Percentiles rank a stretch among this genome's conserved stretches.
Evolutionary conservation across 2,113 vertebrate genomes (phyloP).

Genomic region (Hemiscyllium ocellatum): DNA sequence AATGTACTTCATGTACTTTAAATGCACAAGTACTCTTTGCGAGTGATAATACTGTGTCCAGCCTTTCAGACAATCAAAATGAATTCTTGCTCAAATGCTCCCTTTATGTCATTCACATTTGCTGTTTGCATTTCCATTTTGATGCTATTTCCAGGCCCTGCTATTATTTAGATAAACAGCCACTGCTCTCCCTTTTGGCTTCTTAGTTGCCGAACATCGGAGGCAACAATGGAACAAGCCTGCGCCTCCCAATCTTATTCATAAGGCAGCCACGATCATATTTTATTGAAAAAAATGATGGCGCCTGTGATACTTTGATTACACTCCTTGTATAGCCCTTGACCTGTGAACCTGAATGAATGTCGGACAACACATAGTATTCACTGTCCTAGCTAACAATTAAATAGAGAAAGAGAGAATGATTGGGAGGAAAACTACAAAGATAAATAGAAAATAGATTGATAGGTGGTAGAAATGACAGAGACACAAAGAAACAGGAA

Average conservation of each 20-base stretch:
- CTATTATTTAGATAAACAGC: slow-evolving; percentile 17
- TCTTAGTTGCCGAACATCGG: slow-evolving; percentile 15
- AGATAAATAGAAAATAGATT: slow-evolving; percentile 35
- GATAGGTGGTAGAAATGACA: slow-evolving; percentile 26
- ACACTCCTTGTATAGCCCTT: slow-evolving; percentile 27
- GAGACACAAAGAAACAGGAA: slow-evolving; percentile 18
- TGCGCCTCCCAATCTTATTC: neutral
- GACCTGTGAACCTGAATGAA: slow-evolving; percentile 31
- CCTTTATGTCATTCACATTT: slow-evolving; percentile 26
- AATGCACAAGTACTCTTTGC: neutral
- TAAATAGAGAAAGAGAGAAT: neutral
- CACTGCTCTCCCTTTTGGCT: neutral
- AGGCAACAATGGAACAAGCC: neutral
- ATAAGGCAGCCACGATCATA: neutral
- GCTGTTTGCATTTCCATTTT: slow-evolving; percentile 19
- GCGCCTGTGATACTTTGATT: slow-evolving; percentile 30
- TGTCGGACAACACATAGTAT: neutral
- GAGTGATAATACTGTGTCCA: neutral
- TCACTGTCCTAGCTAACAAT: neutral
- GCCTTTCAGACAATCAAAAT: slow-evolving; percentile 26
- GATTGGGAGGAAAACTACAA: slow-evolving; percentile 21
- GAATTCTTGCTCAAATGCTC: slow-evolving; percentile 14
- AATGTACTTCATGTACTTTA: neutral
- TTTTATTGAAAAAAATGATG: slow-evolving; percentile 27
- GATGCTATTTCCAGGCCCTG: neutral